Evolutionary conservation across 2,113 vertebrate genomes (phyloP).

Genomic region (Corythornis cristatus): DNA sequence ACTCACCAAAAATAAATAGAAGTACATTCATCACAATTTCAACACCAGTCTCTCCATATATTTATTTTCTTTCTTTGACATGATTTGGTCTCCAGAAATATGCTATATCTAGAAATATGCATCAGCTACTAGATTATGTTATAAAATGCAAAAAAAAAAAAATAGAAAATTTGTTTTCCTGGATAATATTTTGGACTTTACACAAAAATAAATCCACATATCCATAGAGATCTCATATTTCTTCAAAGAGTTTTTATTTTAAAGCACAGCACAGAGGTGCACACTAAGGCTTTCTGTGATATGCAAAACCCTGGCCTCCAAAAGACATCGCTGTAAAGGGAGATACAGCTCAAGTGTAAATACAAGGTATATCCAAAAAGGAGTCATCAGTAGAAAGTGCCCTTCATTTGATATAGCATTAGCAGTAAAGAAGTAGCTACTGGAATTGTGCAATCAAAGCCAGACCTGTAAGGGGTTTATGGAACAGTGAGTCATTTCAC

Average conservation of each 20-base stretch:
- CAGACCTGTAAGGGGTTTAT: constrained; percentile 67
- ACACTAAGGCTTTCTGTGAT: constrained; percentile 74
- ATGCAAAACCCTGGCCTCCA: constrained; percentile 75
- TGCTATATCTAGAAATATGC: constrained; percentile 72
- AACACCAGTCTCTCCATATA: constrained; percentile 77
- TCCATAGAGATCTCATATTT: constrained; percentile 65
- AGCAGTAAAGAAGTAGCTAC: constrained; percentile 68
- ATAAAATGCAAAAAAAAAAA: constrained; percentile 72
- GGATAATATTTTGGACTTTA: constrained; percentile 76
- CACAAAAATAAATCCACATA: constrained; percentile 78
- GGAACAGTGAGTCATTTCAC: constrained; percentile 63
- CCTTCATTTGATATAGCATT: constrained; percentile 71
- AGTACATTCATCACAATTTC: constrained; percentile 77
- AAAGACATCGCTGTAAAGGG: constrained; percentile 53
- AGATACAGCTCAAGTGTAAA: constrained; percentile 73
- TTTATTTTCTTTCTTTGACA: constrained; percentile 75
- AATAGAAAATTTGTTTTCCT: constrained; percentile 68
- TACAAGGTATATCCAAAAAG: constrained; percentile 75
- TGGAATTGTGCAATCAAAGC: constrained; percentile 77
- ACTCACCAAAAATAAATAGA: constrained; percentile 81
- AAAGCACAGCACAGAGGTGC: constrained; percentile 70
- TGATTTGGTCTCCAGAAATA: constrained; percentile 81
- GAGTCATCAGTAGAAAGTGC: constrained; percentile 74
- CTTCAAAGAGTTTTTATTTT: constrained; percentile 67
- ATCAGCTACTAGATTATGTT: constrained; percentile 72